phyloP scores from a whole-genome alignment of 2,888 invertebrate species.

The Limulus polyphemus region DNA sequence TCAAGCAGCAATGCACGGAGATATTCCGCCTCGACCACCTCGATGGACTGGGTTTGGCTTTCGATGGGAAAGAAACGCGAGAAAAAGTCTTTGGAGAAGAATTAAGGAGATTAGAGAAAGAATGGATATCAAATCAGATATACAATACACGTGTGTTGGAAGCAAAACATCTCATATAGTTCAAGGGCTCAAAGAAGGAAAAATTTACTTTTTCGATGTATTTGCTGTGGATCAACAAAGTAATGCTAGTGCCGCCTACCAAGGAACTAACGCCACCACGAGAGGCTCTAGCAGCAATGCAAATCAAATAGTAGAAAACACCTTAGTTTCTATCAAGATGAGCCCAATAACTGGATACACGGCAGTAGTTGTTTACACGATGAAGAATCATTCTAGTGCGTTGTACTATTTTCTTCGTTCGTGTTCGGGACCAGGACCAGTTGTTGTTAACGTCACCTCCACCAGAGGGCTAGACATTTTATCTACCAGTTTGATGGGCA shows the following conservation, averaged over 20 bases:
- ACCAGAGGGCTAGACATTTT: not conserved
- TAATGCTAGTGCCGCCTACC: slow-evolving; percentile 43
- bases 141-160: slow-evolving; percentile 41
- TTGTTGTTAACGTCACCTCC: slow-evolving; percentile 8
- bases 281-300: not conserved
- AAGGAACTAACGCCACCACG: slow-evolving; percentile 31
- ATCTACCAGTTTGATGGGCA: no score
- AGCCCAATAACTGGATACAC: not conserved
- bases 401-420: slow-evolving; percentile 13
- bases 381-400: not conserved
- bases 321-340: not conserved
- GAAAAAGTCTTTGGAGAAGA: not conserved
- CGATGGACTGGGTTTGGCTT: slow-evolving; percentile 32
- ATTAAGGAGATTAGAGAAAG: slow-evolving; percentile 7
- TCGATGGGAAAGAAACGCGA: slow-evolving; percentile 27
- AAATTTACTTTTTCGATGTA: slow-evolving; percentile 44
- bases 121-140: slow-evolving; percentile 23
- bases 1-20: slow-evolving; percentile 36
- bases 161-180: slow-evolving; percentile 42
- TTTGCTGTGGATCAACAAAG: slow-evolving; percentile 44
- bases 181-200: slow-evolving; percentile 39
- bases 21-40: slow-evolving; percentile 30
- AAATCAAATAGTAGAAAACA: not conserved
- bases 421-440: slow-evolving; percentile 18
- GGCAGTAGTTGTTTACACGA: not conserved